Conservation (phyloP, 1,140 invertebrate species). For the Drosophila kohkoa region DNA sequence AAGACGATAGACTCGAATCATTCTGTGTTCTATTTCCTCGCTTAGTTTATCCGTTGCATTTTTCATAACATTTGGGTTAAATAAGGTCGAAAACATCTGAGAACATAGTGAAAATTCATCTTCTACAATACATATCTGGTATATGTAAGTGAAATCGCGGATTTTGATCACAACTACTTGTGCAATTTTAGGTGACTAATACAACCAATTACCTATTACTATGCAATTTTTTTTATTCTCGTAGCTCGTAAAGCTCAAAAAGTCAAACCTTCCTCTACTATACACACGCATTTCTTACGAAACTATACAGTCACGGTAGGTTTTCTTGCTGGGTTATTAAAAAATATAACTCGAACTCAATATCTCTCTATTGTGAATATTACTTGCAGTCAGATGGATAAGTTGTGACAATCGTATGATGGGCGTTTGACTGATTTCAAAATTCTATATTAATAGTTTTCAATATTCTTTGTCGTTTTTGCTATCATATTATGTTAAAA, state of each 20-base stretch:
- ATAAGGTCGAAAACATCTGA: neutral
- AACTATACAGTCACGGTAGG: conserved; percentile 21
- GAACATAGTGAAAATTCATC: neutral
- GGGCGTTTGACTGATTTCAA: neutral
- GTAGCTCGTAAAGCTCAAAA: conserved; percentile 21
- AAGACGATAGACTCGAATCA: conserved; percentile 1
- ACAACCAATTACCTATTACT: neutral
- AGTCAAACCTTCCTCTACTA: neutral
- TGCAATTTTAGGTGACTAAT: neutral
- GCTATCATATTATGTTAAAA: neutral
- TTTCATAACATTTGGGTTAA: neutral
- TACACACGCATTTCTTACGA: neutral
- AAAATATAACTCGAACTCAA: neutral
- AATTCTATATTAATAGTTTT: neutral
- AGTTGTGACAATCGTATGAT: neutral
- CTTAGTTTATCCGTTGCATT: conserved; percentile 6
- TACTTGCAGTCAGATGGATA: conserved; percentile 26
- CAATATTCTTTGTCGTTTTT: neutral
- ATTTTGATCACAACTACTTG: no score
- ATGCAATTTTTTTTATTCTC: conserved; percentile 18
- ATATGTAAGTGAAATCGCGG: neutral
- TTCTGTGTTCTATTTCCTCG: conserved; percentile 8
- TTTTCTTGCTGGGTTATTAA: conserved; percentile 6
- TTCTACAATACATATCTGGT: neutral
- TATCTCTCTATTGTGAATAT: conserved; percentile 16